Percentiles rank a stretch among this genome's conserved stretches.
These are phyloP conservation scores for Oryzias curvinotus DNA, from an alignment of 2,113 vertebrate species.

Conservation along the genomic window DNA sequence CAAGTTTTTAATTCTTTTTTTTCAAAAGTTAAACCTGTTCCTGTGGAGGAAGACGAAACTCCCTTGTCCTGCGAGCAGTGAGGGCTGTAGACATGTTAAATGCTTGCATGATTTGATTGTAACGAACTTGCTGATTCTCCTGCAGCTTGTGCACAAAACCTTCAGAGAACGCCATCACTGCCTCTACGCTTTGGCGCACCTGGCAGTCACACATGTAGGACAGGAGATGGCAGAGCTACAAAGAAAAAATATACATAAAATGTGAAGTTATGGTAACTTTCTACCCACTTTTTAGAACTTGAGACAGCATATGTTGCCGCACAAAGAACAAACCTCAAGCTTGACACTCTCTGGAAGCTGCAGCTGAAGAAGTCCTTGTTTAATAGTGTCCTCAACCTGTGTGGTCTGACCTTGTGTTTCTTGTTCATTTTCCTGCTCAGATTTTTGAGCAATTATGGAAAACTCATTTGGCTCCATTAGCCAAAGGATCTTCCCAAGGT, in stretches of 20 bases:
- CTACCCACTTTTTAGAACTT: neutral
- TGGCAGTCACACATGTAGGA: constrained; percentile 94
- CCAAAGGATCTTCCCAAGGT: constrained; percentile 83
- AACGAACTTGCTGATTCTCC: constrained; percentile 91
- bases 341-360: constrained; percentile 93
- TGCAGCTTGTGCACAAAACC: constrained; percentile 89
- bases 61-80: constrained; percentile 92
- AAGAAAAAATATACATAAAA: neutral
- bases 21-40: constrained; percentile 86
- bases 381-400: constrained; percentile 61
- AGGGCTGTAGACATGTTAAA: constrained; percentile 96
- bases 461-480: constrained; percentile 87
- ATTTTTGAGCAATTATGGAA: constrained; percentile 42
- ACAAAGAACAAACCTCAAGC: constrained; percentile 80
- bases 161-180: constrained; percentile 90
- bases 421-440: constrained; percentile 52
- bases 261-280: neutral
- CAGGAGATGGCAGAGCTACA: constrained; percentile 91
- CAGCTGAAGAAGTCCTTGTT: constrained; percentile 90
- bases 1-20: neutral
- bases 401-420: constrained; percentile 42
- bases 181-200: constrained; percentile 91
- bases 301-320: neutral
- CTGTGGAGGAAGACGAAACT: constrained; percentile 92
- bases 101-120: constrained; percentile 94